Conservation (phyloP, 1,140 invertebrate species). For the Trichogramma pretiosum region DNA sequence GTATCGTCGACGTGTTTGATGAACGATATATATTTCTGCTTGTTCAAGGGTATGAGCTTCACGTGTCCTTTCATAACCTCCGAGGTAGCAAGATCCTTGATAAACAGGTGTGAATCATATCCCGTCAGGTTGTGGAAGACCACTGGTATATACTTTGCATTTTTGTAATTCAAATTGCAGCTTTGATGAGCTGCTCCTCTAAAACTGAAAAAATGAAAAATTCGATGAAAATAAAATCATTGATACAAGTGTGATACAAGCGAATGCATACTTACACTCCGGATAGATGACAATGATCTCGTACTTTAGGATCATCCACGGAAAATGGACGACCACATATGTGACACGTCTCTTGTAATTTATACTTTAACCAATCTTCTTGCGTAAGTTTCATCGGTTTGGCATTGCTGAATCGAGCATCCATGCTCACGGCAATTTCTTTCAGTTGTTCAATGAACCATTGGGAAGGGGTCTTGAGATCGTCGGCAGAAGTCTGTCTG, state of each 20-base stretch:
- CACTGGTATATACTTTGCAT: background rate
- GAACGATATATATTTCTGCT: slow-evolving; percentile 1
- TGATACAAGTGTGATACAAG: background rate
- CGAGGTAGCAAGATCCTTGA: background rate
- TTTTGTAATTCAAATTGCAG: background rate
- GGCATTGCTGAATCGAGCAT: background rate
- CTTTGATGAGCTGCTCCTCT: background rate
- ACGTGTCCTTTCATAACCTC: background rate
- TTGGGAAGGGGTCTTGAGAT: background rate
- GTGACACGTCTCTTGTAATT: background rate
- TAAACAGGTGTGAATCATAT: background rate
- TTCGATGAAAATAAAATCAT: background rate
- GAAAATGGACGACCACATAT: background rate
- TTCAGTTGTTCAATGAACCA: background rate
- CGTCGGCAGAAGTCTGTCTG: background rate
- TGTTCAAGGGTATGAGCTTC: background rate
- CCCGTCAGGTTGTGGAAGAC: background rate
- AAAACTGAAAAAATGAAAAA: too few relatives aligned
- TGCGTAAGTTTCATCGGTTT: background rate
- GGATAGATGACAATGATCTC: slow-evolving; percentile 1
- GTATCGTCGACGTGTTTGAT: background rate
- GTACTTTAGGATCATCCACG: background rate
- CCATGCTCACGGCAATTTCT: background rate
- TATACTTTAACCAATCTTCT: background rate
- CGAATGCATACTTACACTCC: background rate